Conservation (phyloP, 1,140 invertebrate genomes). For the Plutomurus gul region DNA sequence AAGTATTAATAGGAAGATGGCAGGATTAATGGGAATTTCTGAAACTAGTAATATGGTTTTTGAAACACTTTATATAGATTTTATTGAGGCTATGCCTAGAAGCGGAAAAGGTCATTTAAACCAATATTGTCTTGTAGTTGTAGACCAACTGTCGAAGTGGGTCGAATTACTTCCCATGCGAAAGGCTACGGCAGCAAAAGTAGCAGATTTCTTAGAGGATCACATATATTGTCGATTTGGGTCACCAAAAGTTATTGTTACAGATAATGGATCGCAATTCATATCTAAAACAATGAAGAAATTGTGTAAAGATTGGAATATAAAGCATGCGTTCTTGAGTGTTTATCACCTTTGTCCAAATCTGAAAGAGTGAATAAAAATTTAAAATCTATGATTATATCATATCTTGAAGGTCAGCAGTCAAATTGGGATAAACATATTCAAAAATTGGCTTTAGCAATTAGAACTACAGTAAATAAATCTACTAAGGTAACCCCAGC, state of each 20-base stretch:
- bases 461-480: slow-evolving; percentile 57
- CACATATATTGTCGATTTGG: slow-evolving; percentile 41
- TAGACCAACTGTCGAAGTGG: slow-evolving; percentile 25
- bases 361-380: slow-evolving; percentile 58
- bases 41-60: background rate
- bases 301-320: slow-evolving; percentile 27
- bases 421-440: slow-evolving; percentile 56
- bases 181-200: background rate
- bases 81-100: background rate
- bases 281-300: slow-evolving; percentile 17
- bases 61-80: background rate
- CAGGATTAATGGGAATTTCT: slow-evolving; percentile 10
- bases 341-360: slow-evolving; percentile 58
- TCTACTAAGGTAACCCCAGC: slow-evolving; percentile 57
- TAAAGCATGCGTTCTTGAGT: slow-evolving; percentile 50
- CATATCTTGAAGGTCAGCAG: slow-evolving; percentile 56
- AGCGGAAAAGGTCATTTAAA: slow-evolving; percentile 20
- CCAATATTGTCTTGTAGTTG: slow-evolving; percentile 33
- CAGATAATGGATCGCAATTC: slow-evolving; percentile 6
- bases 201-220: background rate
- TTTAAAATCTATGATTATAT: slow-evolving; percentile 57
- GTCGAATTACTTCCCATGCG: slow-evolving; percentile 33
- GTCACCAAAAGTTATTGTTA: background rate
- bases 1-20: background rate
- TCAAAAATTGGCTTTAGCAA: slow-evolving; percentile 57